A percentile compares a stretch with the other conserved stretches of the same genome.
These are phyloP conservation scores for Drosophila aff. DNA, from an alignment of 1,140 invertebrate species.

Conservation along the genomic window DNA sequence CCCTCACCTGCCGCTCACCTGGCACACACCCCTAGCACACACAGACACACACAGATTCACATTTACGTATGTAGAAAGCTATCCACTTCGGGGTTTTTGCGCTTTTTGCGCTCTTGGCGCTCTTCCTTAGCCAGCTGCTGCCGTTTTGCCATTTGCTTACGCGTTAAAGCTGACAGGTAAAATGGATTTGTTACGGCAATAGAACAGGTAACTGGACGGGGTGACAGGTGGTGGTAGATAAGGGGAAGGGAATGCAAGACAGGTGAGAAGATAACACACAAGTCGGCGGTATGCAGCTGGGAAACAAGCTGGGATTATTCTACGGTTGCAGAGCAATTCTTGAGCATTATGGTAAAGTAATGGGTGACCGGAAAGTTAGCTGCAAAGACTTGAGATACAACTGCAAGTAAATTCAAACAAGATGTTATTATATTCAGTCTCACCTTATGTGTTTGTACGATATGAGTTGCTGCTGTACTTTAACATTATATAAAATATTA, in stretches of 20 bases:
- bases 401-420: too few relatives aligned
- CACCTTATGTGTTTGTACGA: too few relatives aligned
- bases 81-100: conserved; percentile 14
- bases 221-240: background rate
- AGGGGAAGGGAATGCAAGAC: conserved; percentile 28
- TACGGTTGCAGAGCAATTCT: background rate
- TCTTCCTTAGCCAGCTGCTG: conserved; percentile 48
- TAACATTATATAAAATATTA: too few relatives aligned
- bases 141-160: conserved; percentile 75
- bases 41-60: background rate
- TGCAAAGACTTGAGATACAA: background rate
- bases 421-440: too few relatives aligned
- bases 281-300: conserved; percentile 13
- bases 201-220: conserved; percentile 45
- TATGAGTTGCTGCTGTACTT: too few relatives aligned
- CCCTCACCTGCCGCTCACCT: conserved; percentile 8
- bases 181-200: conserved; percentile 80
- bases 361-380: too few relatives aligned
- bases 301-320: background rate
- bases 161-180: conserved; percentile 79
- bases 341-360: background rate
- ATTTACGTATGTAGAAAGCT: conserved; percentile 25
- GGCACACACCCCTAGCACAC: background rate
- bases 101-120: conserved; percentile 13
- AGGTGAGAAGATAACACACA: conserved; percentile 31